Evolutionary conservation across 2,113 vertebrate genomes (phyloP), one percentile per base, ranked within the genome.

Genomic region (Alectura lathami): DNA sequence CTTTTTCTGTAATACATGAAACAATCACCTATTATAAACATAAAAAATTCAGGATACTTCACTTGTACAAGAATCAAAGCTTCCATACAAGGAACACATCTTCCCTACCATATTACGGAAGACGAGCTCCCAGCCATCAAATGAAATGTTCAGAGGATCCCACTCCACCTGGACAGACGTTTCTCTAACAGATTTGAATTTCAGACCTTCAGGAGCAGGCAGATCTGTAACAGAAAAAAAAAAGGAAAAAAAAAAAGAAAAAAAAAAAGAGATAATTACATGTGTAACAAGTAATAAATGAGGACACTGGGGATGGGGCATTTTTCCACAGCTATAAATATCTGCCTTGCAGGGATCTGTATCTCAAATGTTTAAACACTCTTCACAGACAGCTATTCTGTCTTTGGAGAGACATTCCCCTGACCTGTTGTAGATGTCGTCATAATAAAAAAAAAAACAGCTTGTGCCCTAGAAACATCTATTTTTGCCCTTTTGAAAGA

Each of bases 61-160:
- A 22, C 17, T 79, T 76, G 9, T 11, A 8, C 4, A 13, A 7
- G 29, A 13, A 11, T 5, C 4, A 12, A 8, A 20, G 15, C 16
- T 32, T 60, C 17, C 27, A 2, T 2, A 27, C 0, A 0, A 43
- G 30, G 53, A 43, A 38, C 6, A 3, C 7, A 9, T 6, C 32
- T 72, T 36, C 95, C 98, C 99, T 91, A 99, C 99, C 88, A 98
- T 98, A 70, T 99, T 99, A 79, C 96, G 98, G 97, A 99, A 99
- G 94, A 99, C 98, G 87, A 99, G 98, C 95, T 99, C 99, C 99
- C 99, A 99, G 8, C 98, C 98, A 94, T 99, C 99, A 53, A 99
- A 99, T 42, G 98, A 97, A 15, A 99, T 98, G 88, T 99, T 98
- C 86, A 99, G 86, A 47, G 99, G 99, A 78, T 99, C 99, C 99